Conservation (phyloP, 1,140 invertebrate genomes). For the Penaeus vannamei region DNA sequence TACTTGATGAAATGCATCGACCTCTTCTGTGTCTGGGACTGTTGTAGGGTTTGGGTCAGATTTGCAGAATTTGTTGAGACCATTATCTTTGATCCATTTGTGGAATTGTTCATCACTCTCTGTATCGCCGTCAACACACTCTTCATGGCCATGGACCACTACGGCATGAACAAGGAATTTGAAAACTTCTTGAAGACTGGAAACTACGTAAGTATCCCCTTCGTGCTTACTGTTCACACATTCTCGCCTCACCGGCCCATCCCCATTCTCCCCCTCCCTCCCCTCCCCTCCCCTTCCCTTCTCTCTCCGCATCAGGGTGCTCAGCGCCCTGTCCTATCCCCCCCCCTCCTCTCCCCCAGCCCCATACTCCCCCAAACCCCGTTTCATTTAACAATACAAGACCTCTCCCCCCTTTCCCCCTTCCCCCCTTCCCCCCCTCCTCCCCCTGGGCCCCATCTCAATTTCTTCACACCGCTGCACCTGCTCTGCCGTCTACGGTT, state of each 20-base stretch:
- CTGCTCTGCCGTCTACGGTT: no score
- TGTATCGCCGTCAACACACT: constrained; percentile 98
- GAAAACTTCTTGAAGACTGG: constrained; percentile 72
- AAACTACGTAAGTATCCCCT: constrained; percentile 87
- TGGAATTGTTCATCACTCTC: constrained; percentile 97
- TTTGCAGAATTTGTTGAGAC: constrained; percentile 91
- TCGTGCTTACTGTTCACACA: not conserved
- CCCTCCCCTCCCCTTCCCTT: not conserved
- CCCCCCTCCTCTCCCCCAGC: no score
- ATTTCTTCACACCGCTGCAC: no score
- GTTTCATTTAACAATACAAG: no score
- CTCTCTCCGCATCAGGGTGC: no score
- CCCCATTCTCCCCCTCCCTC: not conserved
- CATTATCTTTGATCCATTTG: constrained; percentile 97
- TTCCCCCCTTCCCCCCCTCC: no score
- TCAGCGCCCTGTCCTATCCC: no score
- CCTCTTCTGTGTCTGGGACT: constrained; percentile 97
- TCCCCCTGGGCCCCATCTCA: no score
- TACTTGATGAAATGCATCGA: constrained; percentile 81
- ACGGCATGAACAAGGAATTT: constrained; percentile 81
- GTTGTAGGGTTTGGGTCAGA: constrained; percentile 91
- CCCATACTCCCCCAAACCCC: no score
- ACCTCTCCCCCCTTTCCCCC: no score
- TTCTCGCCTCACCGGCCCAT: not conserved
- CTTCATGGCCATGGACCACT: constrained; percentile 98